These are phyloP conservation scores for Hybos culiciformis DNA, from an alignment of 2,888 invertebrate genomes.

Conservation along the genomic window DNA sequence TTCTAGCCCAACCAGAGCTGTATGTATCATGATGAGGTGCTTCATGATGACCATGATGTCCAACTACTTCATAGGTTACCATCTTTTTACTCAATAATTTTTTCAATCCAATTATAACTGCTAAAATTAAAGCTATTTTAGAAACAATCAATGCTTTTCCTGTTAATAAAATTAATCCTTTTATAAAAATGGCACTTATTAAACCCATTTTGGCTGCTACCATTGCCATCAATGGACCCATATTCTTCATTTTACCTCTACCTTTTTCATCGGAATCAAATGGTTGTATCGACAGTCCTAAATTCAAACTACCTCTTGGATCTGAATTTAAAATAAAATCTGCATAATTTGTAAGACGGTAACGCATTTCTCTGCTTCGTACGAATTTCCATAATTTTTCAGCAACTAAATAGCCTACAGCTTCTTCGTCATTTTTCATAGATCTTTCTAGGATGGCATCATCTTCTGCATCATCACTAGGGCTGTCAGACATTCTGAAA, in stretches of 20 bases:
- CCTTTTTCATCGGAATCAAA: conserved; percentile 46
- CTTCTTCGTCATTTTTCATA: conserved; percentile 43
- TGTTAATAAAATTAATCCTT: conserved; percentile 64
- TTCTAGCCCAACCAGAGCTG: conserved; percentile 48
- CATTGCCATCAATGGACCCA: conserved; percentile 59
- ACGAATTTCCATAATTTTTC: conserved; percentile 66
- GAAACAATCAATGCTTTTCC: conserved; percentile 75
- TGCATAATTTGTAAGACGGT: conserved; percentile 63
- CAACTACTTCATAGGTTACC: conserved; percentile 62
- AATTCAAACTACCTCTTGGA: conserved; percentile 44
- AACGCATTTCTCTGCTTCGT: conserved; percentile 60
- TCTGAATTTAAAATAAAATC: conserved; percentile 62
- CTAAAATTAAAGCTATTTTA: conserved; percentile 68
- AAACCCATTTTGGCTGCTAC: conserved; percentile 69
- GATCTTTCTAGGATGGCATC: conserved; percentile 39
- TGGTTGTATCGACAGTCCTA: conserved; percentile 54
- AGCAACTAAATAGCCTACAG: conserved; percentile 48
- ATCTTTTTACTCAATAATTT: conserved; percentile 59
- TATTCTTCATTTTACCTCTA: conserved; percentile 56
- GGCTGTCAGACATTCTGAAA: conserved; percentile 22
- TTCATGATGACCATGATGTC: conserved; percentile 51
- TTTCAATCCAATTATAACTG: conserved; percentile 68
- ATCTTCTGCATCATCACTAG: conserved; percentile 45
- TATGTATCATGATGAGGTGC: conserved; percentile 34
- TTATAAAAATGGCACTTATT: conserved; percentile 65